Evolutionary conservation across 2,797 vertebrate species (phyloP), one percentile per base, ranked within the genome.

Genomic region (Myotis myotis): DNA sequence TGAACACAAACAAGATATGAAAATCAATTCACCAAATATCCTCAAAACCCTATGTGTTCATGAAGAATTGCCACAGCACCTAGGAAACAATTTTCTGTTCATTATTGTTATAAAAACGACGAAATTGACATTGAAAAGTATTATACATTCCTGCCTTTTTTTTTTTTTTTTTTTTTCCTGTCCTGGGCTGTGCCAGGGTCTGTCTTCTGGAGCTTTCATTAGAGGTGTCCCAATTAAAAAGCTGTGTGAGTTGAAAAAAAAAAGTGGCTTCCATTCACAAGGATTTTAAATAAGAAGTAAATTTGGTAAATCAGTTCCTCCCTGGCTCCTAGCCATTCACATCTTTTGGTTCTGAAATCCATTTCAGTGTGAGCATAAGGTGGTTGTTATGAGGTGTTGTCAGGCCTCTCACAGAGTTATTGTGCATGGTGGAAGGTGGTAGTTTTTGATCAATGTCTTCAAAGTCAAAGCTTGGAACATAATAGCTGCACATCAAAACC

Each of bases 371-470:
- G 89, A 97, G 96, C 87, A 95, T 95, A 97, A 95, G 95, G 94
- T 98, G 84, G 87, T 96, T 97, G 96, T 96, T 96, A 96, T 82
- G 92, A 97, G 94, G 95, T 97, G 94, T 97, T 97, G 93, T 97
- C 96, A 96, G 94, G 96, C 82, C 81, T 96, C 95, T 97, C 66
- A 84, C 97, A 97, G 95, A 41, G 88, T 75, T 95, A 97, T 98
- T 98, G 89, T 97, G 78, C 87, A 36, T 64, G 71, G 93, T 94
- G 95, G 96, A 97, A 96, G 95, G 96, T 97, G 96, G 95, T 83
- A 89, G 94, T 94, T 97, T 98, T 97, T 98, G 95, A 98, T 98
- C 97, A 98, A 93, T 96, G 94, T 96, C 97, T 98, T 98, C 98
- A 98, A 97, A 98, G 96, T 98, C 95, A 97, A 96, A 71, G 93